phyloP scores from a whole-genome alignment of 2,888 invertebrate species.

The Fissipunctia ypsillon region DNA sequence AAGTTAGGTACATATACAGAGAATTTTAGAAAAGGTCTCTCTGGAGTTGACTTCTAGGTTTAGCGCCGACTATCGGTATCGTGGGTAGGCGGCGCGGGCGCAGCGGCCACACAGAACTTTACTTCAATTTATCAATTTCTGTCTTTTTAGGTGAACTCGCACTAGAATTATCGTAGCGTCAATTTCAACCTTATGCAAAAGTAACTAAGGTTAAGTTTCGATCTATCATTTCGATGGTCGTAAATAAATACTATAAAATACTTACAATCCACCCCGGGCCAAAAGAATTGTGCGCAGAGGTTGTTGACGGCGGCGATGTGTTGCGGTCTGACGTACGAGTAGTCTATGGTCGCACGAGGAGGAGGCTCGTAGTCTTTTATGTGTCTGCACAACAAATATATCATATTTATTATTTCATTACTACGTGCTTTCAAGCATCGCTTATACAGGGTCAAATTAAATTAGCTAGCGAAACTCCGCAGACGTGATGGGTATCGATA shows the following conservation, averaged over 20 bases:
- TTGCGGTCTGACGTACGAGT: conserved; percentile 96
- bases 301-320: conserved; percentile 97
- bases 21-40: no score
- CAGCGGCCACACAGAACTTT: background rate
- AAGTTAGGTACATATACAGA: no score
- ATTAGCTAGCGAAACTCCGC: no score
- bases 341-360: conserved; percentile 93
- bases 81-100: no score
- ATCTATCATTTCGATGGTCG: background rate
- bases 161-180: background rate
- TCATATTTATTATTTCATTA: no score
- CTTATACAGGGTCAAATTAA: no score
- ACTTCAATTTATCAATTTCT: background rate
- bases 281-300: conserved; percentile 95
- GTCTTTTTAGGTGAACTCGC: background rate
- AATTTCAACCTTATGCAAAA: background rate
- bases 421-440: background rate
- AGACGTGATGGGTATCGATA: no score
- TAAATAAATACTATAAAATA: conserved; percentile 46
- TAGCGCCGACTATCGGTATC: no score
- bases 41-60: no score
- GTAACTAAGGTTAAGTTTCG: background rate
- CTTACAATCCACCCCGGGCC: conserved; percentile 98
- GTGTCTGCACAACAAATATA: conserved; percentile 72
- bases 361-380: conserved; percentile 79